Evolutionary conservation across 2,888 invertebrate species (phyloP), one percentile per base, ranked within the genome.

Genomic region (Sceliomorpha sp.): DNA sequence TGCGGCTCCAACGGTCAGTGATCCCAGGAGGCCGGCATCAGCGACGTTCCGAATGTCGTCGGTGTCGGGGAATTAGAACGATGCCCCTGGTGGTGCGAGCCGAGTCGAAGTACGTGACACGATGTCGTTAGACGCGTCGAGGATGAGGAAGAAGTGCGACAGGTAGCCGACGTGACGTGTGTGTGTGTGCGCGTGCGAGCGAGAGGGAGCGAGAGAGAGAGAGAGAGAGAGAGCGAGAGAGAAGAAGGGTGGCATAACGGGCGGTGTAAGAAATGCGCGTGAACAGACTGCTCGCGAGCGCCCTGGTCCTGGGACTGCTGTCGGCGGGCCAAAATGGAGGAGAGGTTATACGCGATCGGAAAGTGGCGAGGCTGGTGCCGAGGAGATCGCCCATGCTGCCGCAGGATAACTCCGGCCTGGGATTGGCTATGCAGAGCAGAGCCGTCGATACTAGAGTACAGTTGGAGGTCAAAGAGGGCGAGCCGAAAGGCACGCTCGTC

Each of bases 361-460:
- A 59, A 32, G 59, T 63, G 14, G 59, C 66, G 66, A 78, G 85
- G 59, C 66, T 83, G 63, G 82, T 85, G 51, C 85, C 85, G 48
- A 76, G 85, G 62, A 79, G 88, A 55, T 88, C 87, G 64, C 80
- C 86, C 27, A 82, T 82, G 84, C 60, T 84, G 64, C 83, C 85
- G 56, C 85, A 83, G 79, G 85, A 85, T 56, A 78, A 78, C 64
- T 56, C 75, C 6, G 56, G 74, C 45, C 75, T 81, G 76, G 87
- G 85, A n/a, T 81, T 88, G 47, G 81, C 86, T 34, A 96, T 96
- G 96, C 96, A 96, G 89, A 95, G 95, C 73, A 91, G 96, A 76
- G 95, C 96, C 55, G 96, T 95, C 66, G 96, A 96, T 87, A 96
- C 95, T 31, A 91, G 96, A 76, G 94, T 96, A 40, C 95, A 95